A percentile compares a stretch with the other conserved stretches of the same genome.
These are phyloP conservation scores for Calephelis perditalis DNA, from an alignment of 2,888 invertebrate genomes.

Conservation along the genomic window DNA sequence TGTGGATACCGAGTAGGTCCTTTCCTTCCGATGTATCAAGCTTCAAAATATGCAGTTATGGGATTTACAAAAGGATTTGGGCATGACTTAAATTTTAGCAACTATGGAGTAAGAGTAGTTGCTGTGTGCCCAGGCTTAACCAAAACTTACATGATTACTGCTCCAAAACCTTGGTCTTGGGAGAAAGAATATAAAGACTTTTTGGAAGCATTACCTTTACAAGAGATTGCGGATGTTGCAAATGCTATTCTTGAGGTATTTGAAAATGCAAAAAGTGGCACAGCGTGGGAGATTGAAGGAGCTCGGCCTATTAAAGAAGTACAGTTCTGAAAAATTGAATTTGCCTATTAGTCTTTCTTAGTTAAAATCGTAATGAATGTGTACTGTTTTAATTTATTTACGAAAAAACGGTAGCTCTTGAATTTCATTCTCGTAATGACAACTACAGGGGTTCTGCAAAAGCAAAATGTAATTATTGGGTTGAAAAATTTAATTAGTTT, in stretches of 20 bases:
- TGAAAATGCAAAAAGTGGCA: slow-evolving; percentile 31
- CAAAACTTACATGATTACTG: slow-evolving; percentile 44
- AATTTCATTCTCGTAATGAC: too few relatives aligned
- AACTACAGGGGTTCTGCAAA: too few relatives aligned
- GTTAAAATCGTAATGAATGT: too few relatives aligned
- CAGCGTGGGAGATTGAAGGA: neutral
- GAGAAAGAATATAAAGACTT: slow-evolving; percentile 33
- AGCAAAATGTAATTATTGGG: too few relatives aligned
- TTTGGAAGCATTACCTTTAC: slow-evolving; percentile 38
- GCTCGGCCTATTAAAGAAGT: neutral
- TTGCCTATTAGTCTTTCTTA: too few relatives aligned
- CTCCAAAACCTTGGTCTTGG: slow-evolving; percentile 29
- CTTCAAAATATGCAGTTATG: slow-evolving; percentile 76
- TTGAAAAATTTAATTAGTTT: too few relatives aligned
- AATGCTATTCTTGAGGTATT: slow-evolving; percentile 45
- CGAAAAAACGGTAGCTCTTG: too few relatives aligned
- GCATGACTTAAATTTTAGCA: slow-evolving; percentile 54
- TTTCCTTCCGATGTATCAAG: slow-evolving; percentile 75
- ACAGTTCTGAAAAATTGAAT: too few relatives aligned
- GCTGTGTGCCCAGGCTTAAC: slow-evolving; percentile 75
- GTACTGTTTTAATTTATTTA: too few relatives aligned
- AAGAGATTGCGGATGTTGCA: slow-evolving; percentile 44
- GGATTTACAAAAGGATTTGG: slow-evolving; percentile 68
- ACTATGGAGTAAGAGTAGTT: slow-evolving; percentile 71
- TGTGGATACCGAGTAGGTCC: slow-evolving; percentile 72